A percentile compares a stretch with the other conserved stretches of the same genome.
Evolutionary conservation across 2,797 vertebrate genomes (phyloP).

Genomic region (Antrozous pallidus): DNA sequence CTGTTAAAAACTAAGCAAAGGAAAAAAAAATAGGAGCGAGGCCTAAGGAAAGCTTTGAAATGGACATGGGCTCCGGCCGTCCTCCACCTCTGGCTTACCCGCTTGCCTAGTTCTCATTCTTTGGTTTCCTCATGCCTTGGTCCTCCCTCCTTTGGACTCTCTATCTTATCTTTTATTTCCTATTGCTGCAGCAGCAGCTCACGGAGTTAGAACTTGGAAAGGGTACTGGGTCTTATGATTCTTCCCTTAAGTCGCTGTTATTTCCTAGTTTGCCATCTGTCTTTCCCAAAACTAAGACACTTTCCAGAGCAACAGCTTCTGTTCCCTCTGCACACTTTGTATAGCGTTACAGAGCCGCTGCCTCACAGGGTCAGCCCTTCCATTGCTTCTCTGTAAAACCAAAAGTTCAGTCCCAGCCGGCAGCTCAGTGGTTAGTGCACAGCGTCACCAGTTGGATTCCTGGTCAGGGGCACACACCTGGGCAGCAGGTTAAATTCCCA

Average conservation of each 20-base stretch:
- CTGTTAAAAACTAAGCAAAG: neutral
- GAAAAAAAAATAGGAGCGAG: neutral
- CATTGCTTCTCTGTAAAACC: neutral
- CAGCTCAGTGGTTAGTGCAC: neutral
- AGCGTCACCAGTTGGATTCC: neutral
- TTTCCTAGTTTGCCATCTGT: neutral
- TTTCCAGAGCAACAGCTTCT: neutral
- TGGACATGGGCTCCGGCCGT: neutral
- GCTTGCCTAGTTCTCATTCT: neutral
- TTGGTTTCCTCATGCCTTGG: neutral
- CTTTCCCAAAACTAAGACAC: neutral
- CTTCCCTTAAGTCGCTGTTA: neutral
- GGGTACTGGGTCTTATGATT: neutral
- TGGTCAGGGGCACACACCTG: no score
- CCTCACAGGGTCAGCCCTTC: neutral
- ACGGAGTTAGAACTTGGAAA: neutral
- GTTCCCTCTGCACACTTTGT: neutral
- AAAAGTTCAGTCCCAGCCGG: neutral
- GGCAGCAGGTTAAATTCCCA: neutral
- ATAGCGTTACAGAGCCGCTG: neutral
- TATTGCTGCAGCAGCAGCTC: neutral
- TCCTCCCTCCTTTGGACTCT: neutral
- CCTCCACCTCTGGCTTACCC: neutral
- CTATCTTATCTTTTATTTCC: slow-evolving; percentile 1
- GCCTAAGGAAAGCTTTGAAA: neutral